Conservation (phyloP, 2,113 vertebrate genomes). For the Helogale parvula region DNA sequence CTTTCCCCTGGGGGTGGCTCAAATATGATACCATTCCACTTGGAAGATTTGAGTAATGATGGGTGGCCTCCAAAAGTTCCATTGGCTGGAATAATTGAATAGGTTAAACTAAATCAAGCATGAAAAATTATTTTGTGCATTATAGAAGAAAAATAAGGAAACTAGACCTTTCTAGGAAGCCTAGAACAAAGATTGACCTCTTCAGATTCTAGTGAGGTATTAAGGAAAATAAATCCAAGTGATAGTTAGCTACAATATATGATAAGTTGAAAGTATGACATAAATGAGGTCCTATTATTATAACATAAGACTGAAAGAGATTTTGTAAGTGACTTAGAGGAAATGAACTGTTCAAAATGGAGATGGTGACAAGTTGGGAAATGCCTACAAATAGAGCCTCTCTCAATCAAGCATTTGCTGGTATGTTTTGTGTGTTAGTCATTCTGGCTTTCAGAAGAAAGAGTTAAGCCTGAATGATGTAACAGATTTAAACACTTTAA, state of each 20-base stretch:
- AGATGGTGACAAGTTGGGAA: background rate
- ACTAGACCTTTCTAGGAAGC: slow-evolving; percentile 25
- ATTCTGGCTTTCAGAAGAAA: background rate
- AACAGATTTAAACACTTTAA: slow-evolving; percentile 10
- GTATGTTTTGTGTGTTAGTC: background rate
- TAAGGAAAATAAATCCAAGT: slow-evolving; percentile 51
- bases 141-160: slow-evolving; percentile 19
- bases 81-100: slow-evolving; percentile 20
- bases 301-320: background rate
- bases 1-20: background rate
- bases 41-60: slow-evolving; percentile 22
- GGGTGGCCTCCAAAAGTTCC: background rate
- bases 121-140: slow-evolving; percentile 30
- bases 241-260: background rate
- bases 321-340: background rate
- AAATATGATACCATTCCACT: background rate
- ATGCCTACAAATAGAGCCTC: slow-evolving; percentile 16
- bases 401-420: background rate
- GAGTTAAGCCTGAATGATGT: background rate
- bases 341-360: background rate
- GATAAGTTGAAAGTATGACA: background rate
- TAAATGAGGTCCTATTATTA: background rate
- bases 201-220: background rate
- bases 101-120: slow-evolving; percentile 48
- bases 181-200: slow-evolving; percentile 26